Base-by-base conservation (phyloP, 2,888 invertebrate genomes). In the Sphaerophoria rueppellii region DNA sequence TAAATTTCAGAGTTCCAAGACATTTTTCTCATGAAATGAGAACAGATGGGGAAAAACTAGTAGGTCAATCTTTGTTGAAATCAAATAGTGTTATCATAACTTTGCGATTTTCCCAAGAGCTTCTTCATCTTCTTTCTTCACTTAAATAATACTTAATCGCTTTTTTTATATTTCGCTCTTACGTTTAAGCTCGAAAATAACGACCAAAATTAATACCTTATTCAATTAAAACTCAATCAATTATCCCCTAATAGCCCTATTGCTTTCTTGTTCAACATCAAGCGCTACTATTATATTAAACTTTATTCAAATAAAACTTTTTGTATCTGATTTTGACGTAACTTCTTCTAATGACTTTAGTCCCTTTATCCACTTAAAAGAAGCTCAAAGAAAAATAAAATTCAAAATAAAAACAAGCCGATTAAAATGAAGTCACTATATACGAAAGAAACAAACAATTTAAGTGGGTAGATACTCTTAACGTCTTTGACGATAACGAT, bases 391-490 rank as follows among this genome's bases (percentile, higher is more conserved):
- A 4, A 40, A 6, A 40, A 37, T 6, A 43, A 43, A 9, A 9
- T 43, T 11, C 9, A 43, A 43, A 9, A 50, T 1, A 46, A 14
- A 14, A 63, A 35, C n/a, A 48, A 35, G 50, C n/a, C 65, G 61
- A 61, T 50, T 37, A 63, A 14, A 32, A 34, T 11, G 12, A 43
- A 9, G 43, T 12, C 43, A 43, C 43, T 43, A 43, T 43, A 7
- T 52, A 52, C 52, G 6, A 52, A 16, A 50, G 3, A 14, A 24
- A 50, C 6, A 52, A 54, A 46, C 32, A 9, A 37, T 50, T 37
- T 12, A 34, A 65, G 37, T 65, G 50, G 65, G 65, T 16, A 65
- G 65, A 65, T 50, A 46, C 61, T 60, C 24, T 24, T 24, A 24
- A 24, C 24, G 24, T 24, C 24, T 24, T 24, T 43, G 34, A 63